Base-by-base conservation (phyloP, 2,888 invertebrate species). In the Sialis fuliginosa region DNA sequence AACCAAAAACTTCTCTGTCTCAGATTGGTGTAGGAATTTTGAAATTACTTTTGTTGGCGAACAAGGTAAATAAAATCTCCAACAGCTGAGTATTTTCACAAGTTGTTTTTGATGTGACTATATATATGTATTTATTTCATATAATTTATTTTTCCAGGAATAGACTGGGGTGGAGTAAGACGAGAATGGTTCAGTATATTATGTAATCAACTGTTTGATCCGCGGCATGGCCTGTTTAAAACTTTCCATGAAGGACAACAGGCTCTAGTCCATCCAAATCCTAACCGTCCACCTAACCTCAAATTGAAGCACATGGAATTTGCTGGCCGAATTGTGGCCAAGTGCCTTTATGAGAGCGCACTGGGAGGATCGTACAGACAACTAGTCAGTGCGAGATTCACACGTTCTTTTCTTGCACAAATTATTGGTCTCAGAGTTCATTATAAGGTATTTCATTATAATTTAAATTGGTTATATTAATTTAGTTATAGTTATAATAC, bases 171-270 rank as follows among this genome's bases (percentile, higher is more conserved):
- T 54, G 93, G 93, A 5, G 72, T 93, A 42, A 74, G 92, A 5
- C 77, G 92, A 50, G 95, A 95, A 67, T 95, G 93, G 93, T 91
- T 93, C 67, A 91, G 92, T 54, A 65, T 90, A 53, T 75, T 92
- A 53, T 92, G 92, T 66, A 81, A 80, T 9, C 75, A 85, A 52
- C 68, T 95, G 48, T 95, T 93, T 66, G 90, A 91, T 66, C 76
- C 86, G 12, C 77, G 79, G 54, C 75, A 80, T 59, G 82, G 84
- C 0, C 71, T 95, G 49, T 95, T 93, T 67, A 77, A 75, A 53
- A 80, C 87, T 51, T 88, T 92, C 62, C 81, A 85, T 55, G 90
- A 91, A 59, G 77, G 85, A 45, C 81, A 84, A 53, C 85, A 88
- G 60, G 89, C 88, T 1, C 69, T 92, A 50, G 92, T 91, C 35